Conservation (phyloP, 1,140 invertebrate species). For the Drepana arcuata region DNA sequence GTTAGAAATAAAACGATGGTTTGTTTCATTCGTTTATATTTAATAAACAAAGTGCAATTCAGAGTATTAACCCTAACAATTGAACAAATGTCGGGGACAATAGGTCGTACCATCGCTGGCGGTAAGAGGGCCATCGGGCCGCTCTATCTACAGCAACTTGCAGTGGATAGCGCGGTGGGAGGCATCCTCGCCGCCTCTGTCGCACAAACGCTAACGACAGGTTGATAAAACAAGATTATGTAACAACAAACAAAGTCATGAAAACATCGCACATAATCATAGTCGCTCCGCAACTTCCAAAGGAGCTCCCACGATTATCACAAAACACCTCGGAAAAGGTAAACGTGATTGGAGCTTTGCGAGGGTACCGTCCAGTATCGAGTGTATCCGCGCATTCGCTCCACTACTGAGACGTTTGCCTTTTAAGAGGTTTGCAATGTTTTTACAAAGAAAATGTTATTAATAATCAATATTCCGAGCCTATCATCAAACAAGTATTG, state of each 20-base stretch:
- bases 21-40: constrained; percentile 68
- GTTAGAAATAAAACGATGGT: constrained; percentile 35
- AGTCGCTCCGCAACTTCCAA: constrained; percentile 64
- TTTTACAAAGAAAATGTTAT: constrained; percentile 19
- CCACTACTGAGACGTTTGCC: constrained; percentile 39
- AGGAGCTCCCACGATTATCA: constrained; percentile 45
- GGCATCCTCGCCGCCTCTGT: constrained; percentile 30
- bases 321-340: constrained; percentile 43
- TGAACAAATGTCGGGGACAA: constrained; percentile 62
- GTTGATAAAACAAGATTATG: constrained; percentile 35
- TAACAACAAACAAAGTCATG: constrained; percentile 42
- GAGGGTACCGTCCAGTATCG: constrained; percentile 42
- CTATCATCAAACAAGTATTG: no score
- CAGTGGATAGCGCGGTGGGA: constrained; percentile 14
- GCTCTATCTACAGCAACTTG: constrained; percentile 24
- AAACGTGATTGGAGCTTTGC: constrained; percentile 48
- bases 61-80: constrained; percentile 70
- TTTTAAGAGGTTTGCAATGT: constrained; percentile 50
- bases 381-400: constrained; percentile 54
- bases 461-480: no score
- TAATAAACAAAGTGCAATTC: constrained; percentile 71
- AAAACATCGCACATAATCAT: constrained; percentile 48
- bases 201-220: constrained; percentile 37
- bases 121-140: constrained; percentile 27
- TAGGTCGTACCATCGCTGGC: constrained; percentile 37